Base-by-base conservation (phyloP, 37 sponge, comb jelly and placozoan genomes). In the Chondrilla cf. caribensis region DNA sequence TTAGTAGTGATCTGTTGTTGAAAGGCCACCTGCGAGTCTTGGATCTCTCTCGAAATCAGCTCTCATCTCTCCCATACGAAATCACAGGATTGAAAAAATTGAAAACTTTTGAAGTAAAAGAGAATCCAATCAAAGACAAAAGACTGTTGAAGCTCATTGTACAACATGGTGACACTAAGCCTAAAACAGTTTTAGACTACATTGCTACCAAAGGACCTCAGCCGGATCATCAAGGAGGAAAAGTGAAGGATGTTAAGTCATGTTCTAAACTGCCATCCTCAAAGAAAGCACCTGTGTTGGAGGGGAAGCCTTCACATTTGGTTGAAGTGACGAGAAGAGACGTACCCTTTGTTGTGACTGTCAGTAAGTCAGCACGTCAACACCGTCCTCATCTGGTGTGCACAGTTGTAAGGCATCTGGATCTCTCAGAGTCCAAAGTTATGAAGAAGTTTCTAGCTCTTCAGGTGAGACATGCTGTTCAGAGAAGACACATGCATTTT, bases 151-250 rank as follows among this genome's bases (percentile, higher is more conserved):
- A 96, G 62, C 79, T 96, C 7, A 73, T 96, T 25, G 87, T 76
- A 6, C 92, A 92, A 58, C 94, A 90, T 78, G 96, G 96, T 14
- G 79, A 85, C 22, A 83, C 84, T 28, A 93, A 93, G 71, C 96
- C 96, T 29, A 93, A 88, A 68, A 75, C 91, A 2, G 91, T 96
- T 0, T 77, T 96, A 60, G 96, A 96, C 68, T 96, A 96, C 72
- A 29, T 96, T 32, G 62, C 60, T 22, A 28, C 43, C 15, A 77
- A 84, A 78, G 36, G 55, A 8, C 28, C 58, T 9, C 55, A 25
- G 4, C 41, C 58, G 24, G 39, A 21, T 33, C 58, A 80, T 24
- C 55, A 78, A 37, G 32, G 64, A 40, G 54, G 7, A 0, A 21
- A 38, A 38, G 60, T 36, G 15, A 79, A 81, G 0, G 57, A 65